phyloP scores from a whole-genome alignment of 2,113 vertebrate genomes.

The Chunga burmeisteri region DNA sequence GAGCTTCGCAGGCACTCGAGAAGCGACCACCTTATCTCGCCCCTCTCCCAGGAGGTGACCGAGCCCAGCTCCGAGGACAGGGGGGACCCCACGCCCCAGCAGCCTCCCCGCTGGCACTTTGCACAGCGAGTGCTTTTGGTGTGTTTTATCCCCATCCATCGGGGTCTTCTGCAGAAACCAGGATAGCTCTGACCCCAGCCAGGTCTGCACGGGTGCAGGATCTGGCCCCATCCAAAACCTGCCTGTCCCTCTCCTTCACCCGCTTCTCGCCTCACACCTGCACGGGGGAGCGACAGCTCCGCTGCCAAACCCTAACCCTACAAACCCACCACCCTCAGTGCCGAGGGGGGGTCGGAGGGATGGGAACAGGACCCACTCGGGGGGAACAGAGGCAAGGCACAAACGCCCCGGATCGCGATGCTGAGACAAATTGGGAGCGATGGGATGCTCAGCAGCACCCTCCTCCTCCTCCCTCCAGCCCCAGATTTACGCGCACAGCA shows the following conservation, averaged over 20 bases:
- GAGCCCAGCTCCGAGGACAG: neutral
- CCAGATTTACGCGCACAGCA: neutral
- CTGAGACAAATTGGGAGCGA: neutral
- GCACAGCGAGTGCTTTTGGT: rapidly evolving
- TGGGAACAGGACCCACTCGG: rapidly evolving
- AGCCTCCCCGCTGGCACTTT: neutral
- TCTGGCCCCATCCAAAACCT: rapidly evolving
- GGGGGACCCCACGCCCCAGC: neutral
- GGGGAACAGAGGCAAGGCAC: neutral
- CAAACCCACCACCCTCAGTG: neutral
- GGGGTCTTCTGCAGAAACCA: neutral
- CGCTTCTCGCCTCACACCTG: neutral
- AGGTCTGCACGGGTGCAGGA: neutral
- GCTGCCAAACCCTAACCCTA: neutral
- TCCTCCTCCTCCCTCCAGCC: neutral
- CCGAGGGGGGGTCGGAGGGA: neutral
- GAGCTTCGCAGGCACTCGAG: neutral
- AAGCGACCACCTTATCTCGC: neutral
- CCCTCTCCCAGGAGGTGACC: neutral
- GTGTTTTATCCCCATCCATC: rapidly evolving
- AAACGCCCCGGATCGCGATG: rapidly evolving
- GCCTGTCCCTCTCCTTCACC: neutral
- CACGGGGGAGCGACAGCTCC: rapidly evolving
- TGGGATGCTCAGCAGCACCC: neutral
- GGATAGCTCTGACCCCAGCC: neutral